Conservation (phyloP, 2,888 invertebrate genomes). For the Suillia variegata region DNA sequence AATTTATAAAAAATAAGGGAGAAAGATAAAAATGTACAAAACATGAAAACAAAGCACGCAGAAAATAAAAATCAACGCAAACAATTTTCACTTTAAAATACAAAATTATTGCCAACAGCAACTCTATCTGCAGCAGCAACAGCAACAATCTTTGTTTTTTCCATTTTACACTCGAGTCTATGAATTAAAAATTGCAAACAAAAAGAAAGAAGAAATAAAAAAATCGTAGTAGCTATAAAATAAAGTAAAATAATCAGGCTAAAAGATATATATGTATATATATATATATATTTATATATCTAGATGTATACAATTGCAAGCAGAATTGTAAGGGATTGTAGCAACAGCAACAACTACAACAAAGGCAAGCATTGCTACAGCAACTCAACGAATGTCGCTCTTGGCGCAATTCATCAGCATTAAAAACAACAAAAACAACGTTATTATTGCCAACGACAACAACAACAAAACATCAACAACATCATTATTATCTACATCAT, state of each 20-base stretch:
- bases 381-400: slow-evolving; percentile 19
- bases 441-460: slow-evolving; percentile 16
- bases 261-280: too few species aligned
- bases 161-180: neutral
- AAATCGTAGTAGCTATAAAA: too few species aligned
- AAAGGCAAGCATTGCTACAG: neutral
- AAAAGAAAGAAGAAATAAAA: slow-evolving; percentile 11
- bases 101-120: slow-evolving; percentile 13
- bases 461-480: slow-evolving; percentile 9
- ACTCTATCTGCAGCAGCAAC: neutral
- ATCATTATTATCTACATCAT: slow-evolving; percentile 8
- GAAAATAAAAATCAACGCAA: too few species aligned
- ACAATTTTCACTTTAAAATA: neutral
- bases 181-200: slow-evolving; percentile 6
- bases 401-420: slow-evolving; percentile 19
- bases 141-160: slow-evolving; percentile 6
- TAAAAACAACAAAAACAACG: slow-evolving; percentile 20
- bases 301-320: neutral
- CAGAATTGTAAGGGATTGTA: slow-evolving; percentile 10
- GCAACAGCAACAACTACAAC: slow-evolving; percentile 3
- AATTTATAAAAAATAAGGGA: too few species aligned
- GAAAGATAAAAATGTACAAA: too few species aligned
- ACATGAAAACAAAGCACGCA: too few species aligned
- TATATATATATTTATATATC: neutral
- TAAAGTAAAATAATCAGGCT: neutral